Conservation (phyloP, 2,888 invertebrate genomes). For the Leuctra nigra region DNA sequence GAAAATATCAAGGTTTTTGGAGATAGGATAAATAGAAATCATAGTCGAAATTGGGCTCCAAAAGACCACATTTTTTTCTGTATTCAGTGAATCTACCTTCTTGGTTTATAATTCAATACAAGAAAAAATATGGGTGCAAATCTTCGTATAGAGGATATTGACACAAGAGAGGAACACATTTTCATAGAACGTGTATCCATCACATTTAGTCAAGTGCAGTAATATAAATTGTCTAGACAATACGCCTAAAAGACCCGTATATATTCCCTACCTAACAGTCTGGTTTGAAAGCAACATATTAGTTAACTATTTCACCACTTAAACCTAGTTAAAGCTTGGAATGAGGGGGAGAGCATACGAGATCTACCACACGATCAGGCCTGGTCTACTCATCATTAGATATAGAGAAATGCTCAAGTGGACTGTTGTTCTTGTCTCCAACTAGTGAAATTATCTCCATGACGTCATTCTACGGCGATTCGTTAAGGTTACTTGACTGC, state of each 20-base stretch:
- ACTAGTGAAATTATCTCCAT: neutral
- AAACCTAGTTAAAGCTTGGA: slow-evolving; percentile 12
- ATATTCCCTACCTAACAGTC: neutral
- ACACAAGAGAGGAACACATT: no score
- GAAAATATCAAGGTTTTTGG: no score
- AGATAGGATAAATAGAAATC: no score
- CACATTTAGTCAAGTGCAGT: neutral
- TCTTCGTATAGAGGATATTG: no score
- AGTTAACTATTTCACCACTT: slow-evolving; percentile 12
- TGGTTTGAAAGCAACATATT: neutral
- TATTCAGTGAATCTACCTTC: no score
- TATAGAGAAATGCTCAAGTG: no score
- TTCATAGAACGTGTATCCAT: no score
- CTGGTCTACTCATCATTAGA: no score
- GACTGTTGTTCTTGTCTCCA: slow-evolving; percentile 14
- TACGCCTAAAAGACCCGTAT: slow-evolving; percentile 9
- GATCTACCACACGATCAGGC: neutral
- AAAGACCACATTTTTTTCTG: no score
- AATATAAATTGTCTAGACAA: neutral
- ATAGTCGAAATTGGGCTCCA: no score
- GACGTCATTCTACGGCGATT: neutral
- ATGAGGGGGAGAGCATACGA: neutral
- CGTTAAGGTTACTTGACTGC: neutral
- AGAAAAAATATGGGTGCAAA: no score
- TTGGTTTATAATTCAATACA: no score